Evolutionary conservation across 2,113 vertebrate genomes (phyloP).

Genomic region (Leucopsar rothschildi): DNA sequence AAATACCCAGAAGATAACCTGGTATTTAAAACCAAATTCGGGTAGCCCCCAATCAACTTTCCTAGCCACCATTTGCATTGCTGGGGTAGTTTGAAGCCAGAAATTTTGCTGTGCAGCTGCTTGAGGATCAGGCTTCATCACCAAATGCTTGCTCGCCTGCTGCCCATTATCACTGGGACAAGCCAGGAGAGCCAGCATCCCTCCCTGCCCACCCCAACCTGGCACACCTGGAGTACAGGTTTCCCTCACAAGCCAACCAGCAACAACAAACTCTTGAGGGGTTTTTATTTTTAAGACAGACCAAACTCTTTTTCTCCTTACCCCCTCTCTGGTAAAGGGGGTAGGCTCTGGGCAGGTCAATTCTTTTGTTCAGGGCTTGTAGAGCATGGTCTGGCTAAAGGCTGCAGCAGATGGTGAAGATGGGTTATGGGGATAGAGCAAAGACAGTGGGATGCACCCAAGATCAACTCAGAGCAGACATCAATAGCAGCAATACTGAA

Average conservation of each 20-base stretch:
- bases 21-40: neutral
- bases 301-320: too few species aligned
- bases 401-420: neutral
- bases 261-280: neutral
- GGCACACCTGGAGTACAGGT: too few species aligned
- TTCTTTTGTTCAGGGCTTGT: neutral
- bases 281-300: neutral
- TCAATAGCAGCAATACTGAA: neutral
- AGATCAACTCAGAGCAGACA: neutral
- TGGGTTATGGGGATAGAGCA: neutral
- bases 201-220: neutral
- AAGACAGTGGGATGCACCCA: neutral
- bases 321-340: neutral
- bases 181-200: neutral
- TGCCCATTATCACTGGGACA: neutral
- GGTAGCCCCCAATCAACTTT: rapidly evolving
- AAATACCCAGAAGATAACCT: neutral
- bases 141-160: neutral
- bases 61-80: neutral
- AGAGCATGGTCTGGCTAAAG: neutral
- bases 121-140: neutral
- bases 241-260: neutral
- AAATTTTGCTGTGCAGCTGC: neutral
- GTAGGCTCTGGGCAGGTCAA: neutral
- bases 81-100: neutral